phyloP scores from a whole-genome alignment of 2,888 invertebrate species.

The Crematogaster levior region DNA sequence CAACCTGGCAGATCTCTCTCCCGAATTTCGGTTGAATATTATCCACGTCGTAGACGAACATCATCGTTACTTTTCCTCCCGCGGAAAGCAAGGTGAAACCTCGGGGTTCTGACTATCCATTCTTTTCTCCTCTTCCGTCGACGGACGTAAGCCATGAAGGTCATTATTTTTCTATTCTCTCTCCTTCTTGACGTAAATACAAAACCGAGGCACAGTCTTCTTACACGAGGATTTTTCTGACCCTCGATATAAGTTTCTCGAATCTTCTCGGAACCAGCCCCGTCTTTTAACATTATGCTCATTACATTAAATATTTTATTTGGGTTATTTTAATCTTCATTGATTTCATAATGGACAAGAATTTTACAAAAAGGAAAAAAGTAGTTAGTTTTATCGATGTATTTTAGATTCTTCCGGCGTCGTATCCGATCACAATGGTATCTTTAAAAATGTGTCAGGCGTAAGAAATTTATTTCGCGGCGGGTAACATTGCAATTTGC shows the following conservation, averaged over 20 bases:
- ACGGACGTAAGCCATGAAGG: conserved; percentile 31
- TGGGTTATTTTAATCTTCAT: not conserved
- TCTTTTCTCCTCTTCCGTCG: conserved; percentile 2
- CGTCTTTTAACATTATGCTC: not conserved
- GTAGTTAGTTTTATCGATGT: not conserved
- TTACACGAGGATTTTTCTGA: conserved; percentile 11
- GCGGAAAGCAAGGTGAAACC: conserved; percentile 25
- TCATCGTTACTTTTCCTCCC: conserved; percentile 3
- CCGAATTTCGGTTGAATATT: conserved; percentile 66
- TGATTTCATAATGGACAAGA: not conserved
- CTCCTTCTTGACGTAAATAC: conserved; percentile 52
- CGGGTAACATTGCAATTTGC: conserved; percentile 17
- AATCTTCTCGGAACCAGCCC: not conserved
- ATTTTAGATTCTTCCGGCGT: no score
- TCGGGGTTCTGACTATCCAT: conserved; percentile 11
- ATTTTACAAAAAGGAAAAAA: not conserved
- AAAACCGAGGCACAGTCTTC: conserved; percentile 36
- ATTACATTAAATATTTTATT: not conserved
- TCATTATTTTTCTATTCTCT: conserved; percentile 64
- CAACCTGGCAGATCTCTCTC: conserved; percentile 70
- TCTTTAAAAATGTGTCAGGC: not conserved
- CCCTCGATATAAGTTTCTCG: not conserved
- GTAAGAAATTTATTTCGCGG: conserved; percentile 9
- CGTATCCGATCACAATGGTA: not conserved
- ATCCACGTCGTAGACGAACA: conserved; percentile 44